These are phyloP conservation scores for Augochlora pura DNA, from an alignment of 1,140 invertebrate genomes.

Conservation along the genomic window DNA sequence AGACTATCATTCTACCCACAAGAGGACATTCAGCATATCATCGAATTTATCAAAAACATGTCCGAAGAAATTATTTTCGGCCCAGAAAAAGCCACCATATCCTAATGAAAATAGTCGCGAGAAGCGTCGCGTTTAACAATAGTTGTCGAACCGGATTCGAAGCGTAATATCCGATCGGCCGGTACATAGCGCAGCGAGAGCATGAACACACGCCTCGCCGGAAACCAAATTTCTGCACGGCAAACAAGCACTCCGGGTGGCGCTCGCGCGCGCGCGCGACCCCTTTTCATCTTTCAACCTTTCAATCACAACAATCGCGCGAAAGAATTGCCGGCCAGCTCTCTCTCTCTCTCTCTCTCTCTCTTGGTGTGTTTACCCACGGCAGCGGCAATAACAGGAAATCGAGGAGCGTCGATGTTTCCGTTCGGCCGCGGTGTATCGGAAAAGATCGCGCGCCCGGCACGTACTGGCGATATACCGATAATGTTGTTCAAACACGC, in stretches of 20 bases:
- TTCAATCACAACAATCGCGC: background rate
- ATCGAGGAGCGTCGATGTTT: background rate
- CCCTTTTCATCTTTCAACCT: background rate
- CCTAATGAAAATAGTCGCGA: too few relatives aligned
- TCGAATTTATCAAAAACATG: too few relatives aligned
- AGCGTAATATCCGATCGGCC: too few relatives aligned
- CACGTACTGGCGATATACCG: constrained; percentile 18
- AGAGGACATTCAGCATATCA: too few relatives aligned
- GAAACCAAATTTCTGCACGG: background rate
- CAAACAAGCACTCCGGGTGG: background rate
- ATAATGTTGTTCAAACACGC: constrained; percentile 29
- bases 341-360: too few relatives aligned
- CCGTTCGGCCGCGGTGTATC: background rate
- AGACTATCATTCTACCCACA: too few relatives aligned
- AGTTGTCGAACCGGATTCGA: too few relatives aligned
- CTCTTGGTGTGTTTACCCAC: background rate
- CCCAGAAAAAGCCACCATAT: too few relatives aligned
- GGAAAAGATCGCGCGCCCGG: constrained; percentile 16
- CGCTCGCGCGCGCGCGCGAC: background rate
- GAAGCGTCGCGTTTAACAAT: too few relatives aligned
- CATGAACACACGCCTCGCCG: background rate
- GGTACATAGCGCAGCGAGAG: too few relatives aligned
- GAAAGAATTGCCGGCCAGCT: background rate
- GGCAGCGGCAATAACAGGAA: constrained; percentile 10
- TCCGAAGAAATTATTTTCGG: too few relatives aligned